Conservation (phyloP, 2,113 vertebrate genomes). For the Zingel zingel region DNA sequence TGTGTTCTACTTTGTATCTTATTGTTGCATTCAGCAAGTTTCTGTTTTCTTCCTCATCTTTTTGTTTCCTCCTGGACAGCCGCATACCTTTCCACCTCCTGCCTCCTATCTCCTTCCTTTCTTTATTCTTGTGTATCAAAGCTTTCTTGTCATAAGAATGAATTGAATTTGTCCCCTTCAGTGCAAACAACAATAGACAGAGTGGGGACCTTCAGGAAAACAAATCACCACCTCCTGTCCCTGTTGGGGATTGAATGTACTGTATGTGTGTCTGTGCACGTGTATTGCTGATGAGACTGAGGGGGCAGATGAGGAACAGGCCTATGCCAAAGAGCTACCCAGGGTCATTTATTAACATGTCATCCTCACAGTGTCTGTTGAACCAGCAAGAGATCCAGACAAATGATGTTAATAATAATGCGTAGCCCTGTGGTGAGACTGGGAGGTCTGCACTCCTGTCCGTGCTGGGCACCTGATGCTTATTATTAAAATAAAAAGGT, state of each 20-base stretch:
- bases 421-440: conserved; percentile 93
- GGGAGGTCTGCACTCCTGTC: conserved; percentile 78
- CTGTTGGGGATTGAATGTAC: conserved; percentile 93
- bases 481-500: conserved; percentile 65
- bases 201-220: conserved; percentile 97
- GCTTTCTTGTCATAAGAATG: conserved; percentile 97
- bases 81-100: conserved; percentile 48
- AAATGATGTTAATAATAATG: conserved; percentile 99
- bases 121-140: conserved; percentile 88
- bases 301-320: conserved; percentile 89
- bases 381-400: conserved; percentile 95
- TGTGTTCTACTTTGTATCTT: conserved; percentile 43
- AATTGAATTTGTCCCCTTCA: conserved; percentile 99
- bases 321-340: conserved; percentile 91
- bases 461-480: conserved; percentile 77
- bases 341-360: conserved; percentile 97
- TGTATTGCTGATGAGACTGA: conserved; percentile 83
- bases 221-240: conserved; percentile 94
- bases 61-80: conserved; percentile 86
- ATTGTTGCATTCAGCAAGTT: conserved; percentile 81
- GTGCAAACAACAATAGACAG: conserved; percentile 99
- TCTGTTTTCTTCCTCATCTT: conserved; percentile 75
- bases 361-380: conserved; percentile 93
- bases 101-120: conserved; percentile 48
- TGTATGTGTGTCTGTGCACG: conserved; percentile 69